Percentiles rank a stretch among this genome's conserved stretches.
These are phyloP conservation scores for Esox masquinongy DNA, from an alignment of 2,797 vertebrate species.

Conservation along the genomic window DNA sequence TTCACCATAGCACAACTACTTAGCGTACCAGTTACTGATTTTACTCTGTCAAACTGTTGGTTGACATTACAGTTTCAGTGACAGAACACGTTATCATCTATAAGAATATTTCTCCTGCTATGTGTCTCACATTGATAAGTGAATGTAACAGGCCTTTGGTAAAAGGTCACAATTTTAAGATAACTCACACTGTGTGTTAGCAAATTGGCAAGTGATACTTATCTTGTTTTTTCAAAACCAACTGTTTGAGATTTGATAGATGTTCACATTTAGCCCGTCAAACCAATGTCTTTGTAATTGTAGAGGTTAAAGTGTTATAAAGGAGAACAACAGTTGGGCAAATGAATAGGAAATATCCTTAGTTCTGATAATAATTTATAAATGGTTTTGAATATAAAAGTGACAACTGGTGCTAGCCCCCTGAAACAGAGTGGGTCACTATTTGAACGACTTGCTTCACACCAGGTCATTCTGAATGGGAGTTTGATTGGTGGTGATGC, in stretches of 20 bases:
- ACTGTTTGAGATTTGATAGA: constrained; percentile 43
- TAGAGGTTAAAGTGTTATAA: neutral
- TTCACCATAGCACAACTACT: too few relatives aligned
- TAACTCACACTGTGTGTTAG: constrained; percentile 19
- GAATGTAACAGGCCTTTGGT: constrained; percentile 4
- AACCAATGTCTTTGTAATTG: constrained; percentile 6
- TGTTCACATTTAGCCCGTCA: neutral
- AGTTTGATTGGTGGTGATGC: too few relatives aligned
- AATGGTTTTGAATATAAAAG: too few relatives aligned
- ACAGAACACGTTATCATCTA: neutral
- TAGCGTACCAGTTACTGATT: neutral
- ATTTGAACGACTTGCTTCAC: too few relatives aligned
- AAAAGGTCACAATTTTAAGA: constrained; percentile 54
- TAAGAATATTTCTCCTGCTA: constrained; percentile 33
- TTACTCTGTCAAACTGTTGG: neutral
- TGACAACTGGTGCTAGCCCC: too few relatives aligned
- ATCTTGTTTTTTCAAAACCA: constrained; percentile 36
- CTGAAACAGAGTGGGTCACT: too few relatives aligned
- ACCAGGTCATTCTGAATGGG: too few relatives aligned
- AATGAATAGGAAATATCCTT: too few relatives aligned
- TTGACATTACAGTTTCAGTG: constrained; percentile 13
- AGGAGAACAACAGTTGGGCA: neutral
- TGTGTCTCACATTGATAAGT: constrained; percentile 44
- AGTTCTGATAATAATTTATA: too few relatives aligned
- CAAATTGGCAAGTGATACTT: constrained; percentile 30